Evolutionary conservation across 2,797 vertebrate species (phyloP).

Genomic region (Sebastes baramenuke): DNA sequence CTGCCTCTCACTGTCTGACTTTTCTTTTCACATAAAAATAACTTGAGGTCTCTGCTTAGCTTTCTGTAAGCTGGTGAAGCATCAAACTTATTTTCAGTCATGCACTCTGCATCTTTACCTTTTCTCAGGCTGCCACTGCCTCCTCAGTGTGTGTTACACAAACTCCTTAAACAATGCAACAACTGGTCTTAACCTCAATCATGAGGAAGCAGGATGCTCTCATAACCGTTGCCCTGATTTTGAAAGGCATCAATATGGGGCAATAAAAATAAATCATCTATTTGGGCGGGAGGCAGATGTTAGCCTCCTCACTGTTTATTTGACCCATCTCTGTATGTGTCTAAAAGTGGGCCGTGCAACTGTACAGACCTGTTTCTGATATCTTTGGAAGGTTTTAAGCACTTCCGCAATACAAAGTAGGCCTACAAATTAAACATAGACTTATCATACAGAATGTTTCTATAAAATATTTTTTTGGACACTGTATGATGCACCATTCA

Average conservation of each 20-base stretch:
- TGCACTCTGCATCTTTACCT: not conserved
- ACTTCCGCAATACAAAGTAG: not conserved
- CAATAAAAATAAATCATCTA: slow-evolving; percentile 57
- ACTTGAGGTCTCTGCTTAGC: not conserved
- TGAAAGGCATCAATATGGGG: slow-evolving; percentile 11
- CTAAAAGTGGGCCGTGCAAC: slow-evolving; percentile 17
- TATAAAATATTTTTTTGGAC: not conserved
- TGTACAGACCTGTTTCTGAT: slow-evolving; percentile 1
- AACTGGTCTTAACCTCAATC: not conserved
- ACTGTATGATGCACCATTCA: not conserved
- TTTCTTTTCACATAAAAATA: not conserved
- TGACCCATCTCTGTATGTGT: not conserved
- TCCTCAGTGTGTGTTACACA: not conserved
- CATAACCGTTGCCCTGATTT: slow-evolving; percentile 22
- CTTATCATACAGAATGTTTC: not conserved
- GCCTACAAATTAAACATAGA: not conserved
- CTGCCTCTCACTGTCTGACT: not conserved
- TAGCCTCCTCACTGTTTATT: not conserved
- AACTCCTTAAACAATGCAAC: not conserved
- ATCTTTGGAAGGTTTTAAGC: not conserved
- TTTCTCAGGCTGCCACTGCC: not conserved
- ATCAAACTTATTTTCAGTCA: not conserved
- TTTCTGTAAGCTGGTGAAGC: not conserved
- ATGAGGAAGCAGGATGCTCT: not conserved
- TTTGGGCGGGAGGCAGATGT: slow-evolving; percentile 55